Conservation (phyloP, 2,888 invertebrate species). For the Suillia variegata region DNA sequence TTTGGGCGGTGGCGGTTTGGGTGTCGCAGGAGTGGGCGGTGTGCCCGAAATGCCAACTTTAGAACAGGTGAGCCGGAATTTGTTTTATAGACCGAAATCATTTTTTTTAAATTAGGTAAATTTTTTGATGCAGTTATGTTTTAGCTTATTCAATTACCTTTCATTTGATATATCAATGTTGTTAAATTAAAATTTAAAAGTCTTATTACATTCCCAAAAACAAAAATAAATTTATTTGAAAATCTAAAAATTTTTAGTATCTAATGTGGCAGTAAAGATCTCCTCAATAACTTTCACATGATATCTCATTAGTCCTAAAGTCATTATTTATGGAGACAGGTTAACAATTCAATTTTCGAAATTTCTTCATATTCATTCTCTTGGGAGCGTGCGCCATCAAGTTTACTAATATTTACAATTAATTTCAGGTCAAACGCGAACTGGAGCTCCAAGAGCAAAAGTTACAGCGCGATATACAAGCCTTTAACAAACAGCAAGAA, state of each 20-base stretch:
- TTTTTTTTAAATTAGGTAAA: too few relatives aligned
- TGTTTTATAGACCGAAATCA: not conserved
- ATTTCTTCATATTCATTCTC: too few relatives aligned
- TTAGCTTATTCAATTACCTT: too few relatives aligned
- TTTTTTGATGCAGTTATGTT: not conserved
- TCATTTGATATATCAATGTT: too few relatives aligned
- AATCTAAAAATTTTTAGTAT: too few relatives aligned
- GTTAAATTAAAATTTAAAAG: too few relatives aligned
- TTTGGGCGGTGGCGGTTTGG: conserved; percentile 36
- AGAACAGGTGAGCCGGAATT: conserved; percentile 46
- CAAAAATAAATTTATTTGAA: too few relatives aligned
- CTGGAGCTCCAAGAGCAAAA: conserved; percentile 57
- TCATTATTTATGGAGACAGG: not conserved
- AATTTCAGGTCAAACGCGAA: conserved; percentile 44
- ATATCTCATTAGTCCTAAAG: not conserved
- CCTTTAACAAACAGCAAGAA: conserved; percentile 52
- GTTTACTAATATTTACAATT: not conserved
- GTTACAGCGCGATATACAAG: conserved; percentile 49
- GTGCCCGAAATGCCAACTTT: conserved; percentile 44
- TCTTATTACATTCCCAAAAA: too few relatives aligned
- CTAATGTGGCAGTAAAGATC: too few relatives aligned
- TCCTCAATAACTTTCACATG: too few relatives aligned
- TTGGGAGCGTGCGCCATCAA: too few relatives aligned
- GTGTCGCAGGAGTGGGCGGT: conserved; percentile 12
- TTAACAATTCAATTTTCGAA: too few relatives aligned